phyloP scores from a whole-genome alignment of 2,797 vertebrate genomes.

The Sebastes baramenuke region DNA sequence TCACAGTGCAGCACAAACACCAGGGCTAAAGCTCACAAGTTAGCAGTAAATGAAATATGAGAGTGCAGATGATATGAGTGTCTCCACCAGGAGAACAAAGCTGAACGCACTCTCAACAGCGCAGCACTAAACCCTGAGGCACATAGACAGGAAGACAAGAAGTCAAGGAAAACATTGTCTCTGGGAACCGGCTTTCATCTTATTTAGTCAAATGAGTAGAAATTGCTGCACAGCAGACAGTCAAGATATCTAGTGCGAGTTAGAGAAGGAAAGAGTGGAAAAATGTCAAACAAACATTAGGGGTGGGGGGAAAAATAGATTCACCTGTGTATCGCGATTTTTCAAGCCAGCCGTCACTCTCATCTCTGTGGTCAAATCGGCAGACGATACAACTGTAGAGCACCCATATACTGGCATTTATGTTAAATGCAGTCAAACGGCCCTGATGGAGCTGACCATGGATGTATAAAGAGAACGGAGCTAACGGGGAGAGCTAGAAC shows the following conservation, averaged over 20 bases:
- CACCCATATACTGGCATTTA: no score
- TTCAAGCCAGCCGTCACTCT: no score
- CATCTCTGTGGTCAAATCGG: no score
- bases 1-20: constrained; percentile 13
- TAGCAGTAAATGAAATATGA: constrained; percentile 71
- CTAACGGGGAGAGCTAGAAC: no score
- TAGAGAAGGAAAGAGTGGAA: background rate
- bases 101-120: constrained; percentile 29
- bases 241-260: background rate
- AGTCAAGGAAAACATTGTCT: constrained; percentile 36
- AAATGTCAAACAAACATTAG: background rate
- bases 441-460: no score
- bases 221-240: constrained; percentile 12
- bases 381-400: no score
- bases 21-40: constrained; percentile 29
- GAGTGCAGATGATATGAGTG: constrained; percentile 56
- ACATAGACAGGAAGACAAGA: constrained; percentile 25
- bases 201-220: constrained; percentile 26
- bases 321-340: no score
- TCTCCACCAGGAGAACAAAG: constrained; percentile 43
- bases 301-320: no score
- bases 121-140: constrained; percentile 38
- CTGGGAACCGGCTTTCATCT: constrained; percentile 35
- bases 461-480: no score
- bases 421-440: no score